Base-by-base conservation (phyloP, 2,888 invertebrate species). In the Celastrina argiolus region DNA sequence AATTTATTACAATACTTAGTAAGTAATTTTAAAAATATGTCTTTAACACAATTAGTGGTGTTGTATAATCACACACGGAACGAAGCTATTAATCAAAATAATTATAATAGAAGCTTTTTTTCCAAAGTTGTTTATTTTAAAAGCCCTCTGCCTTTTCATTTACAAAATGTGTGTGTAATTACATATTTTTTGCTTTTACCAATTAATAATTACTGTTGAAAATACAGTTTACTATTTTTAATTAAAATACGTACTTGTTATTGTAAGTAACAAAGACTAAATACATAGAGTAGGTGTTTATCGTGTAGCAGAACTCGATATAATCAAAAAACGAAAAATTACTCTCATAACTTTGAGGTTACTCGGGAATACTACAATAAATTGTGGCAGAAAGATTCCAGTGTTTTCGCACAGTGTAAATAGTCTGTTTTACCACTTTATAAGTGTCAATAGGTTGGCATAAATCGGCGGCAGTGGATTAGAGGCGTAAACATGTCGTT, bases 341-440 rank as follows among this genome's bases (percentile, higher is more conserved):
- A 45, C 45, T 18, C 45, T 45, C 45, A 18, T 45, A 45, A 45
- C 16, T 10, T 45, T 45, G 45, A 45, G 45, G 45, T 51, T 51
- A 22, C 51, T 10, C 51, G 12, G 51, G 10, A 51, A 51, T 22
- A 22, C 22, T 51, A 26, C 51, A 22, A 51, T 26, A 51, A 51
- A 51, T 51, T 51, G 12, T 26, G 18, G 2, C 22, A 4, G 22
- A 51, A 22, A 22, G 51, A 26, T 51, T 51, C 51, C 26, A 51
- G 26, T 26, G 22, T 51, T 51, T 12, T 51, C 51, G 51, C 10
- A 8, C 22, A 26, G 51, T 12, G 22, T 51, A 51, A 51, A 51
- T 51, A 51, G 51, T 51, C 22, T 22, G 51, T 51, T 22, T 22
- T 51, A 51, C 51, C 51, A 51, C 22, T 51, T 51, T 51, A 51